Base-by-base conservation (phyloP, 2,113 vertebrate species). In the Hassar affinis region DNA sequence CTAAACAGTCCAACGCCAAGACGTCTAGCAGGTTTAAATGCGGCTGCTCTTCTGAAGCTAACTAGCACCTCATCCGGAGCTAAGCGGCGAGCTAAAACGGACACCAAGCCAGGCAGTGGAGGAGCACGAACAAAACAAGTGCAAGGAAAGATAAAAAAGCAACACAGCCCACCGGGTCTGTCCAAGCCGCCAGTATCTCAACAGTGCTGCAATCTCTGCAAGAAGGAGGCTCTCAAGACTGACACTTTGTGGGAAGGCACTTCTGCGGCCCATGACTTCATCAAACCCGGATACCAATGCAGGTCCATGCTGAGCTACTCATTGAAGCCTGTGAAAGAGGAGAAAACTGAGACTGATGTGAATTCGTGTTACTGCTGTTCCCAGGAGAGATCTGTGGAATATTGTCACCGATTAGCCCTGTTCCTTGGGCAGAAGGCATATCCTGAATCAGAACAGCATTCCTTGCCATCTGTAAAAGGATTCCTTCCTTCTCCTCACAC, bases 1-100 rank as follows among this genome's bases (percentile, higher is more conserved):
- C 82, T 94, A 78, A 88, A 93, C 18, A 85, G 96, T 25, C 96
- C 96, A 1, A 95, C 96, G 68, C 97, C 97, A 52, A 96, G 97
- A 86, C 96, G 98, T 82, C 92, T 98, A 93, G 98, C 98, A 2
- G 97, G 98, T 85, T 95, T 99, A 62, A 99, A 97, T 0, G 98
- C 98, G 0, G 97, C 96, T 1, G 96, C 97, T 3, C 95, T 99
- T 84, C 95, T 99, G 86, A 98, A 95, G 91, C 94, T 99, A 89
- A 97, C 96, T 72, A 96, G 97, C 0, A 91, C 94, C 90, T 20
- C 93, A 38, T 87, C 93, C 87, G 90, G 94, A 86, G 87, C 62
- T 85, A 94, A 93, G 81, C 90, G 94, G n/a, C 92, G 93, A 18
- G 92, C 86, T 69, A 94, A 93, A 87, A 35, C 86, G 0, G 92